These are phyloP conservation scores for Anser brachyrhynchus DNA, from an alignment of 2,113 vertebrate species.

Conservation along the genomic window DNA sequence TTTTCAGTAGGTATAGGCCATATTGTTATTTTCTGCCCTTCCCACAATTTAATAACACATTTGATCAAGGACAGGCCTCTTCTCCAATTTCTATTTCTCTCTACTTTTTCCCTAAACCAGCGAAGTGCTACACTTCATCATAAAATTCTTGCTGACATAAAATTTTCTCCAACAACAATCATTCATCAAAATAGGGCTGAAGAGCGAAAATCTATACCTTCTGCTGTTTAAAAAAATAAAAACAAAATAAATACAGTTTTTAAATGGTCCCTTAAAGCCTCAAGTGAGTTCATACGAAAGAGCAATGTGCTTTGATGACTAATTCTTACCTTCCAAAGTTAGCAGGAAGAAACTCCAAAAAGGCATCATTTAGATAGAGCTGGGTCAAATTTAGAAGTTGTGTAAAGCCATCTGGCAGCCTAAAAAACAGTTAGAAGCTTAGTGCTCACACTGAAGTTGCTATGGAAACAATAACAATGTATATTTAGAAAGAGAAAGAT, in stretches of 20 bases:
- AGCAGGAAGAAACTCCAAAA: conserved; percentile 97
- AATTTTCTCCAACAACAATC: not conserved
- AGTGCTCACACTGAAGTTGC: conserved; percentile 54
- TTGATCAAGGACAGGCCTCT: not conserved
- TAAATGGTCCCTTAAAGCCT: not conserved
- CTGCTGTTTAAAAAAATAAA: not conserved
- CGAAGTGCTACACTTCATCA: not conserved
- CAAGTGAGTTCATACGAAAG: not conserved
- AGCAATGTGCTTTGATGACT: not conserved
- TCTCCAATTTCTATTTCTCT: not conserved
- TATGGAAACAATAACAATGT: conserved; percentile 67
- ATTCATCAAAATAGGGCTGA: not conserved
- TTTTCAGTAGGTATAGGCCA: not conserved
- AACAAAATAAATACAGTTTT: not conserved
- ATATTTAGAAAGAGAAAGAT: conserved; percentile 52
- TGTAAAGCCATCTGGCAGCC: conserved; percentile 98
- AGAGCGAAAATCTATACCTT: not conserved
- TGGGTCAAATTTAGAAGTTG: conserved; percentile 98
- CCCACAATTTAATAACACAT: not conserved
- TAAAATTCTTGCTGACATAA: not conserved
- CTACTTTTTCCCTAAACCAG: not conserved
- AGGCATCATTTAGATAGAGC: conserved; percentile 99
- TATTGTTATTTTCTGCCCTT: not conserved
- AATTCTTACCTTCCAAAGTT: conserved; percentile 97
- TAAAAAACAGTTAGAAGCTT: conserved; percentile 73